These are phyloP conservation scores for Ophiothrix spiculata DNA, from an alignment of 35 echinoderm and acorn worm genomes.

Conservation along the genomic window DNA sequence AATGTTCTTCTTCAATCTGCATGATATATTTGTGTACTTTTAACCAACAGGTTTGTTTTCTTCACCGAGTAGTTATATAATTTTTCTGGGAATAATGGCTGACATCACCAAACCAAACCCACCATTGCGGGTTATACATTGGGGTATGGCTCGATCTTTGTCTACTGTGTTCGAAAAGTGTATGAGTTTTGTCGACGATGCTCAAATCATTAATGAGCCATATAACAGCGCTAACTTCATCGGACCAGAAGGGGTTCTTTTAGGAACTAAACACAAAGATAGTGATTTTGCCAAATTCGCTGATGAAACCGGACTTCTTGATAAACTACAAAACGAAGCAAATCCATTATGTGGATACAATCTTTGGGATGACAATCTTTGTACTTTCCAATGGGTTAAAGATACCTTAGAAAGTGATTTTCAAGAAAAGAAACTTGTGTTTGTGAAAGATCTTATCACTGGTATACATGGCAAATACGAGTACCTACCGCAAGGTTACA, in stretches of 20 bases:
- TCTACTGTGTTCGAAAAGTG: constrained; percentile 65
- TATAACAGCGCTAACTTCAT: neutral
- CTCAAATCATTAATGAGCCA: constrained; percentile 51
- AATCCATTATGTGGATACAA: too few species aligned
- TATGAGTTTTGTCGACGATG: constrained; percentile 52
- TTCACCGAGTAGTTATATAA: too few species aligned
- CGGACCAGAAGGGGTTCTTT: neutral
- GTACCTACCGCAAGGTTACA: neutral
- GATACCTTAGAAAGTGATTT: neutral
- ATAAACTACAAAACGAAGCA: too few species aligned
- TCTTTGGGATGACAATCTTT: neutral
- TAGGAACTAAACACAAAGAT: too few species aligned
- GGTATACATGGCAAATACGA: neutral
- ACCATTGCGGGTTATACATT: constrained; percentile 27
- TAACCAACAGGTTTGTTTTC: too few species aligned
- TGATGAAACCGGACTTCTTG: too few species aligned
- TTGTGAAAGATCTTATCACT: neutral
- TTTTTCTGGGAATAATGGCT: too few species aligned
- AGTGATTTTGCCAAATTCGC: too few species aligned
- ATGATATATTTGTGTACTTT: too few species aligned
- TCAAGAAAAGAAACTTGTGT: neutral
- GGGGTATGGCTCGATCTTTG: constrained; percentile 45
- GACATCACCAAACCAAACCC: neutral
- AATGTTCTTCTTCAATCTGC: too few species aligned
- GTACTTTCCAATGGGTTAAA: neutral